Evolutionary conservation across 92 coral and sea anemone genomes (phyloP).

Genomic region (Micromussa lordhowensis): DNA sequence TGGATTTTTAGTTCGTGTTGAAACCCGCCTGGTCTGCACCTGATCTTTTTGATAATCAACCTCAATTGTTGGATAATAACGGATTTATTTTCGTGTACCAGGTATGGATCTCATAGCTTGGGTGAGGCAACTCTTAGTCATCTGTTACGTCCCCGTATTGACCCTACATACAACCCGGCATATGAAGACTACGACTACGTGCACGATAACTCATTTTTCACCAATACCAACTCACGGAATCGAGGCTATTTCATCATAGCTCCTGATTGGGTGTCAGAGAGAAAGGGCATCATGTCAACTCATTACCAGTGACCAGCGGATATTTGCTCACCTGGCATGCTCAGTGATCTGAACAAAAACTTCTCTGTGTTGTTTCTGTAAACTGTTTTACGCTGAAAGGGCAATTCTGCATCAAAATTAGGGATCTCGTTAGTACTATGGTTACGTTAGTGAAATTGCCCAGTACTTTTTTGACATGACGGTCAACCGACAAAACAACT

Average conservation of each 20-base stretch:
- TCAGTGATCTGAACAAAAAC: not conserved
- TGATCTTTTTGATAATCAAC: no score
- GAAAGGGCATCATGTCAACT: slow-evolving; percentile 76
- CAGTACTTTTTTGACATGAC: not conserved
- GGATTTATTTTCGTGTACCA: slow-evolving; percentile 1
- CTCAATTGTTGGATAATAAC: not conserved
- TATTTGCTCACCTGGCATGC: not conserved
- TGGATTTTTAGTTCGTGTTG: not conserved
- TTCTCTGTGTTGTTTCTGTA: not conserved
- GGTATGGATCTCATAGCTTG: slow-evolving; percentile 69
- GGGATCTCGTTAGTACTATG: not conserved
- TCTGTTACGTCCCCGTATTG: slow-evolving; percentile 75
- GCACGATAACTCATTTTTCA: slow-evolving; percentile 86
- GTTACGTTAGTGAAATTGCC: not conserved
- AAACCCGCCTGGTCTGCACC: not conserved
- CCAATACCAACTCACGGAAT: slow-evolving; percentile 75
- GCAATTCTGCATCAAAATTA: not conserved
- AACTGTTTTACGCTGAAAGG: not conserved
- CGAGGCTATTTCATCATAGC: slow-evolving; percentile 89
- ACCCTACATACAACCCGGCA: slow-evolving; percentile 61
- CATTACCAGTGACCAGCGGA: slow-evolving; percentile 63
- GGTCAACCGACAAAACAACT: not conserved
- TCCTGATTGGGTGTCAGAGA: slow-evolving; percentile 94
- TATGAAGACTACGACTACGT: slow-evolving; percentile 79
- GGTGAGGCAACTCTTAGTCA: slow-evolving; percentile 81